Conservation (phyloP, 2,113 vertebrate species). For the Charadrius vociferus region DNA sequence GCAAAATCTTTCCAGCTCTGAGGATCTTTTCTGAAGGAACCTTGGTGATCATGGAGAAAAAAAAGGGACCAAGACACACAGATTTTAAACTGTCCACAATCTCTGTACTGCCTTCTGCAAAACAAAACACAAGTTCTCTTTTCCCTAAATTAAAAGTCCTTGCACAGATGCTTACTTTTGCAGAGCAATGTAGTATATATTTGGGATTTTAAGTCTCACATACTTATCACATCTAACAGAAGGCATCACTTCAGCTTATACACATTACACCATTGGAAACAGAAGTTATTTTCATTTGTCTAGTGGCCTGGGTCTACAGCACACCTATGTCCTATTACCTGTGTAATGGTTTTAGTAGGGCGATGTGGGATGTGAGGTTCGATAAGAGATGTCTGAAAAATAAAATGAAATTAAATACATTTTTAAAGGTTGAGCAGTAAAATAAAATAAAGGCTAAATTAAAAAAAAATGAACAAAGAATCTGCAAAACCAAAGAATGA, state of each 20-base stretch:
- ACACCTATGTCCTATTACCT: constrained; percentile 82
- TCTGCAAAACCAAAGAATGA: constrained; percentile 5
- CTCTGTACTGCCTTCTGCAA: constrained; percentile 19
- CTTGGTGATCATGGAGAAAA: constrained; percentile 69
- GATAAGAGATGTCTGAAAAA: constrained; percentile 93
- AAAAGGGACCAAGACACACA: constrained; percentile 7
- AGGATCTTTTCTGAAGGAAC: constrained; percentile 95
- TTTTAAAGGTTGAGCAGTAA: constrained; percentile 63
- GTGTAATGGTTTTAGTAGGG: constrained; percentile 85
- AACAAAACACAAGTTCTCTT: not conserved
- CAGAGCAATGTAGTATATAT: not conserved
- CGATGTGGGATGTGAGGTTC: constrained; percentile 85
- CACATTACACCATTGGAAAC: not conserved
- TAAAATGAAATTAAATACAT: constrained; percentile 79
- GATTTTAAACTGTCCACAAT: constrained; percentile 10
- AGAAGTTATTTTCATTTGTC: not conserved
- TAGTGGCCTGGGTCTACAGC: not conserved
- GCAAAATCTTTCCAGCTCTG: constrained; percentile 88
- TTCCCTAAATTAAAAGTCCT: not conserved
- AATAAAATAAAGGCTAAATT: constrained; percentile 61
- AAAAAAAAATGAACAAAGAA: constrained; percentile 55
- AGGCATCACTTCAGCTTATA: not conserved
- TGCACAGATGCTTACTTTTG: not conserved
- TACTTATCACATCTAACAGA: not conserved
- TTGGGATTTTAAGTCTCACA: not conserved